Evolutionary conservation across 2,113 vertebrate genomes (phyloP).

Genomic region (Elephas maximus): DNA sequence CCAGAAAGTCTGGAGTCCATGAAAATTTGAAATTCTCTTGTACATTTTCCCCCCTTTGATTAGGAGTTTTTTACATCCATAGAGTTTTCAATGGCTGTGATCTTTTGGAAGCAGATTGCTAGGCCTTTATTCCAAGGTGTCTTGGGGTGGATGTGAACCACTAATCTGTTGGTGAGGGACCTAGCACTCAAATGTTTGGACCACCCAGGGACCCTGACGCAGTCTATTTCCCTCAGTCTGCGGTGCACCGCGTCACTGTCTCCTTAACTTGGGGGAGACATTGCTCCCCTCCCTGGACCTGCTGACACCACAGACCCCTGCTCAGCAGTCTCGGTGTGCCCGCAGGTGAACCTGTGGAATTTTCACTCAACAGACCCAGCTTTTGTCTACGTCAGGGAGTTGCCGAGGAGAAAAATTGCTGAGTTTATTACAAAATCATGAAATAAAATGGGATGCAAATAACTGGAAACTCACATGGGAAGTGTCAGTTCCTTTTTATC

Average conservation of each 20-base stretch:
- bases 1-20: no score
- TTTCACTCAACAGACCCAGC: neutral
- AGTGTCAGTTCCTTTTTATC: neutral
- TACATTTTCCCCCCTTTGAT: no score
- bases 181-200: no score
- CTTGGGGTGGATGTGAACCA: no score
- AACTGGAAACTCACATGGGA: neutral
- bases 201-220: no score
- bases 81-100: no score
- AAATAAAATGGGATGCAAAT: neutral
- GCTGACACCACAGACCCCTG: neutral
- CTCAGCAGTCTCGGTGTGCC: neutral
- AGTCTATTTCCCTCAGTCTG: neutral
- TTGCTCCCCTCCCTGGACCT: neutral
- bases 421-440: neutral
- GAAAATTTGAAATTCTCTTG: no score
- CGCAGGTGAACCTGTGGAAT: neutral
- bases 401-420: neutral
- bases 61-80: no score
- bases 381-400: neutral
- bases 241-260: neutral
- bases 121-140: no score
- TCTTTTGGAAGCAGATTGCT: no score
- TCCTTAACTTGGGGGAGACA: fast-evolving
- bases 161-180: no score